Evolutionary conservation across 2,888 invertebrate species (phyloP), one percentile per base, ranked within the genome.

Genomic region (Trachelus troglodyta): DNA sequence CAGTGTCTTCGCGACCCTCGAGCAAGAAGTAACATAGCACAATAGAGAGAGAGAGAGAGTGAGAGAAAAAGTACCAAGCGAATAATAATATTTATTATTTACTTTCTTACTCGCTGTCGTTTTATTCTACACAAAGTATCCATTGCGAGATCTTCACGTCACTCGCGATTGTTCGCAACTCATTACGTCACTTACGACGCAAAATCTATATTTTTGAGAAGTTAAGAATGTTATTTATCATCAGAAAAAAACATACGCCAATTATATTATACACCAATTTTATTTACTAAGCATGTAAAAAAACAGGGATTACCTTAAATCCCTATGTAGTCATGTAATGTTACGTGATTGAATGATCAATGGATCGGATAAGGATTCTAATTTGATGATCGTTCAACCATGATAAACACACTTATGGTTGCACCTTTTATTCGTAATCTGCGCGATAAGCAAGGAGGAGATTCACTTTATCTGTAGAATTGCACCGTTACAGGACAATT

Each of bases 191-290:
- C 23, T 30, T 11, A 12, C 31, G 34, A 30, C 30, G 30, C 11
- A 71, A 71, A 34, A 71, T 71, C 4, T 12, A 71, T 71, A 71
- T 71, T 71, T 71, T 71, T 71, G 12, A 71, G 30, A 71, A 11
- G 23, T 34, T 11, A 11, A n/a, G 4, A 40, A 56, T 9, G 23
- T 56, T 56, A 56, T 71, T 71, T 11, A 71, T 11, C 30, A 9
- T 30, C 71, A 71, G 71, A 30, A 56, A 56, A 56, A 56, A 23
- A 56, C 15, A 37, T 37, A 40, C 12, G 15, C 15, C 37, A 40
- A 4, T 40, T 40, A 40, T 40, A 40, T 34, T 34, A 56, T 56
- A 56, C 56, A 56, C 56, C 56, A 56, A 23, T 23, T 56, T 56
- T 56, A 56, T 56, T 56, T 23, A 9, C 23, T 23, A 56, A 56